Conservation (phyloP, 2,113 vertebrate genomes). For the Elephantulus edwardii region DNA sequence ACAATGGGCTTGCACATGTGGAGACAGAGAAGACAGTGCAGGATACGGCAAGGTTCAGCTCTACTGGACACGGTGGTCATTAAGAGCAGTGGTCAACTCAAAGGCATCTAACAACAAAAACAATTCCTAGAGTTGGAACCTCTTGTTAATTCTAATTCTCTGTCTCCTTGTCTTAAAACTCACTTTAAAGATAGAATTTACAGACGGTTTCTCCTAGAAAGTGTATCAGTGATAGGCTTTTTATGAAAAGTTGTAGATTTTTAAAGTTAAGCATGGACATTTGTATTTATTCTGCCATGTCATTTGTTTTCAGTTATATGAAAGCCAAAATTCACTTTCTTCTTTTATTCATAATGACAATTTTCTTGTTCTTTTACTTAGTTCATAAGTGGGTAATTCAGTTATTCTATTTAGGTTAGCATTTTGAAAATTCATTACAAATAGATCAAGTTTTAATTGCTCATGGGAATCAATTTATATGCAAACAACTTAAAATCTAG, state of each 20-base stretch:
- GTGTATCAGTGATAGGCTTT: neutral
- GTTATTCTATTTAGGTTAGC: constrained; percentile 43
- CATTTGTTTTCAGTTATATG: neutral
- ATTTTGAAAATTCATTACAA: constrained; percentile 44
- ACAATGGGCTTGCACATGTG: no score
- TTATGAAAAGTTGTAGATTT: neutral
- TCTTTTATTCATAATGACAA: constrained; percentile 31
- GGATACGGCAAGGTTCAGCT: no score
- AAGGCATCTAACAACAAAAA: no score
- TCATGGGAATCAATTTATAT: constrained; percentile 52
- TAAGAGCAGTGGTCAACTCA: no score
- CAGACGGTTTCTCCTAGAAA: no score
- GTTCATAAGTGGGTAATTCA: neutral
- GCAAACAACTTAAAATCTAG: constrained; percentile 57
- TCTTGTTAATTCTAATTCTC: constrained; percentile 34
- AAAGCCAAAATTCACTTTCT: constrained; percentile 10
- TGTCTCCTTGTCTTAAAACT: neutral
- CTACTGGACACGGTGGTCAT: no score
- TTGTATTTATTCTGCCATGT: neutral
- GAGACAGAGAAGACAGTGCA: no score
- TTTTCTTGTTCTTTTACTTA: constrained; percentile 6
- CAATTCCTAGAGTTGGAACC: neutral
- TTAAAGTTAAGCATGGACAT: neutral
- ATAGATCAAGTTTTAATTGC: constrained; percentile 57
- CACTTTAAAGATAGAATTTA: neutral